Conservation (phyloP, 2,888 invertebrate species). For the Tricholauxania praeusta region DNA sequence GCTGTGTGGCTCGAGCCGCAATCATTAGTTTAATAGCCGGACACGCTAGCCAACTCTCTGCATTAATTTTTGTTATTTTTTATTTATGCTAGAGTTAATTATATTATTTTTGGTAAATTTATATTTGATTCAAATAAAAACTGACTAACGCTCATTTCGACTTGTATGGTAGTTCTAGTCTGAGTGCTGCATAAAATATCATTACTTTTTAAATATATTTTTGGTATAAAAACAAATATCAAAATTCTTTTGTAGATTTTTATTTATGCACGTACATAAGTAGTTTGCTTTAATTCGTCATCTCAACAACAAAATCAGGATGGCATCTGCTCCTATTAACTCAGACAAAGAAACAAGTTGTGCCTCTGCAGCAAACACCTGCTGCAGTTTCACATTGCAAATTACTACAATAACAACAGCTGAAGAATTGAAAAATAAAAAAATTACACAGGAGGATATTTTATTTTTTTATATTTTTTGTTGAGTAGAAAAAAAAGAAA, state of each 20-base stretch:
- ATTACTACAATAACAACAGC: neutral
- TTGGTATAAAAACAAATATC: too few species aligned
- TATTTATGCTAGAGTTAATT: too few species aligned
- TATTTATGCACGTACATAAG: neutral
- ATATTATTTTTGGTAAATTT: too few species aligned
- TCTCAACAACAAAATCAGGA: neutral
- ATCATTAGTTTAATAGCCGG: too few species aligned
- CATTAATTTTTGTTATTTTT: too few species aligned
- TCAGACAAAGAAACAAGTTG: neutral
- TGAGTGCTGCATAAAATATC: too few species aligned
- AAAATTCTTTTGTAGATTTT: neutral
- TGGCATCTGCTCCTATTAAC: constrained; percentile 11
- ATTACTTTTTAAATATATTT: too few species aligned
- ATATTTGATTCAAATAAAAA: too few species aligned
- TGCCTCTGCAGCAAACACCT: neutral
- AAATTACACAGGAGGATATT: neutral
- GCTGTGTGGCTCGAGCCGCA: too few species aligned
- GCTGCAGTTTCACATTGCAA: neutral
- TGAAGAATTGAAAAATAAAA: neutral
- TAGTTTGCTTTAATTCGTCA: neutral
- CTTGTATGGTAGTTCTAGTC: too few species aligned
- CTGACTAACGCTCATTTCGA: too few species aligned
- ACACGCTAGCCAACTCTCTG: too few species aligned
- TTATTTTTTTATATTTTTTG: neutral
- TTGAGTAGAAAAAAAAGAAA: neutral